Conservation (phyloP, 2,888 invertebrate species). For the Stratiomys singularior region DNA sequence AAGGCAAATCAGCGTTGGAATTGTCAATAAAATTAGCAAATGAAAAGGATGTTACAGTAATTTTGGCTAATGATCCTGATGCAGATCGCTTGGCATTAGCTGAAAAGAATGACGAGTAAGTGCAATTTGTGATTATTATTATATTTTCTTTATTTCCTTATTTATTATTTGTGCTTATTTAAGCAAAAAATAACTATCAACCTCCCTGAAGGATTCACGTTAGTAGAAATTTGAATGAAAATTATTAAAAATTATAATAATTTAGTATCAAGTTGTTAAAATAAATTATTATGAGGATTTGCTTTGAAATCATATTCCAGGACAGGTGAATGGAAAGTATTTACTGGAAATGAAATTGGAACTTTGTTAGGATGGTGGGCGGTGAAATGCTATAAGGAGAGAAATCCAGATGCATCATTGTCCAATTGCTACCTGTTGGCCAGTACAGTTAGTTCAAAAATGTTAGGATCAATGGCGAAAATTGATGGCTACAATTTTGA, state of each 20-base stretch:
- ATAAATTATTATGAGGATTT: background rate
- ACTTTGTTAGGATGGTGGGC: slow-evolving; percentile 95
- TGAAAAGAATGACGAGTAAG: slow-evolving; percentile 77
- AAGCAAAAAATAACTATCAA: too few relatives aligned
- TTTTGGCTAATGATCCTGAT: slow-evolving; percentile 98
- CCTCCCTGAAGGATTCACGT: too few relatives aligned
- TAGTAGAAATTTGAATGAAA: too few relatives aligned
- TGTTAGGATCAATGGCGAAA: slow-evolving; percentile 82
- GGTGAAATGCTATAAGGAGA: slow-evolving; percentile 70
- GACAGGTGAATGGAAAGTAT: slow-evolving; percentile 84
- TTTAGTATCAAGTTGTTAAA: background rate
- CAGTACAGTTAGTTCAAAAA: slow-evolving; percentile 97
- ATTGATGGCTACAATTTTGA: slow-evolving; percentile 79
- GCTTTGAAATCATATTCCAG: slow-evolving; percentile 48
- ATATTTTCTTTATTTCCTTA: background rate
- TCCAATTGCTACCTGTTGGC: slow-evolving; percentile 84
- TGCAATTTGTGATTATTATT: slow-evolving; percentile 45
- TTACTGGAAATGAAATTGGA: slow-evolving; percentile 96
- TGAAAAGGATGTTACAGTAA: slow-evolving; percentile 73
- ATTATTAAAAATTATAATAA: too few relatives aligned
- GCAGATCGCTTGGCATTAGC: slow-evolving; percentile 96
- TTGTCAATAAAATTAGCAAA: slow-evolving; percentile 84
- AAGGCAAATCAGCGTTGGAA: slow-evolving; percentile 83
- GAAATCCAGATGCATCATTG: slow-evolving; percentile 65
- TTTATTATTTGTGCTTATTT: background rate